These are phyloP conservation scores for Chunga burmeisteri DNA, from an alignment of 2,113 vertebrate genomes.

Conservation along the genomic window DNA sequence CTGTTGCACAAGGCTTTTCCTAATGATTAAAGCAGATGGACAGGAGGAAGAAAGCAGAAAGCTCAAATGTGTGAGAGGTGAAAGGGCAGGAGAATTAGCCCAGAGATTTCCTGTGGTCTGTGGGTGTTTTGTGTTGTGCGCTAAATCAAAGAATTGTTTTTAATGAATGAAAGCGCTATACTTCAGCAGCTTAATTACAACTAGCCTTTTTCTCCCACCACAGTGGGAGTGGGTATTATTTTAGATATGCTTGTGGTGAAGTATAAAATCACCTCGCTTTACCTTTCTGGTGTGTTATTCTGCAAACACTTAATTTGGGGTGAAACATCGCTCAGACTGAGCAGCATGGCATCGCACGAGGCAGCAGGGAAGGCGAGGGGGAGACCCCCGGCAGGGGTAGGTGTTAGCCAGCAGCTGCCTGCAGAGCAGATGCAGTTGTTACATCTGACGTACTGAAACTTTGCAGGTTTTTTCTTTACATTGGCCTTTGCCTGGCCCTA, in stretches of 20 bases:
- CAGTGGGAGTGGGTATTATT: not conserved
- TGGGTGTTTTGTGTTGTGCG: slow-evolving; percentile 71
- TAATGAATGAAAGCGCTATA: slow-evolving; percentile 70
- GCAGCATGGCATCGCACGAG: fast-evolving
- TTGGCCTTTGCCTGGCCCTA: fast-evolving
- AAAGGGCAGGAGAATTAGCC: slow-evolving; percentile 80
- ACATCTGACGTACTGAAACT: not conserved
- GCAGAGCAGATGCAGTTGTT: not conserved
- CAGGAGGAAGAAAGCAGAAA: slow-evolving; percentile 79
- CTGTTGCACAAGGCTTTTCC: slow-evolving; percentile 75
- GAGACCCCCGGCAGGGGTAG: not conserved
- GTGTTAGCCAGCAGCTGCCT: not conserved
- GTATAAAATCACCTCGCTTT: not conserved
- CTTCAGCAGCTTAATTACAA: slow-evolving; percentile 67
- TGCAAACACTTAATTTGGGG: not conserved
- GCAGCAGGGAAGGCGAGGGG: fast-evolving
- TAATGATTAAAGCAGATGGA: slow-evolving; percentile 84
- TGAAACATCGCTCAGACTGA: fast-evolving
- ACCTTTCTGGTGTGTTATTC: not conserved
- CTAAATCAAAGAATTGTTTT: slow-evolving; percentile 73
- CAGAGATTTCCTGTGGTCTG: slow-evolving; percentile 82
- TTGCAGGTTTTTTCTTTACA: not conserved
- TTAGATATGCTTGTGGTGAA: not conserved
- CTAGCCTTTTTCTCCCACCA: slow-evolving; percentile 43
- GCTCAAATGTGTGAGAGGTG: slow-evolving; percentile 81